Conservation (phyloP, 2,888 invertebrate species). For the Mantis religiosa region DNA sequence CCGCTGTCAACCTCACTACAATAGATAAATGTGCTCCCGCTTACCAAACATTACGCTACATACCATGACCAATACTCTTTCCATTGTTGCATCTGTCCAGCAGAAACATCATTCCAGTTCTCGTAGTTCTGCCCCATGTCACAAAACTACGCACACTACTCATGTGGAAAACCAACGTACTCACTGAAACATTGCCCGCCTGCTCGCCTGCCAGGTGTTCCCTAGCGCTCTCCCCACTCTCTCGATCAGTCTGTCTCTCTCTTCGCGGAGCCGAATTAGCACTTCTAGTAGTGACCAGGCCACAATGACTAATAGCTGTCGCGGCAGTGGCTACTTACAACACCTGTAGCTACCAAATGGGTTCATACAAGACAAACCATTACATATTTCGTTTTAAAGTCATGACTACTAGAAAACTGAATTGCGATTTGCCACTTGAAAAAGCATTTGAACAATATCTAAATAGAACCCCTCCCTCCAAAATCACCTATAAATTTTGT, state of each 20-base stretch:
- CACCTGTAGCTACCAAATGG: no score
- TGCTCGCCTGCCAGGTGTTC: background rate
- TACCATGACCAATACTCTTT: conserved; percentile 21
- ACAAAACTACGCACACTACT: background rate
- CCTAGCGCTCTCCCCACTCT: background rate
- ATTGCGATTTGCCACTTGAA: no score
- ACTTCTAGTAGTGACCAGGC: background rate
- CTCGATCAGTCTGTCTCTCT: background rate
- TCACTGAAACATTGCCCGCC: background rate
- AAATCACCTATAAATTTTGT: no score
- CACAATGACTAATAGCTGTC: background rate
- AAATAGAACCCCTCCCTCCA: no score
- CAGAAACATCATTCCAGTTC: background rate
- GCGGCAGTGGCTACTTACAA: no score
- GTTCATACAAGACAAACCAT: no score
- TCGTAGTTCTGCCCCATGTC: conserved; percentile 3
- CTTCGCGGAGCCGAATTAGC: background rate
- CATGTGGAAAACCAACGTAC: background rate
- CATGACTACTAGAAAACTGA: no score
- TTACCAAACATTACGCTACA: background rate
- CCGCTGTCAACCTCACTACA: background rate
- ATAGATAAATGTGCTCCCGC: no score
- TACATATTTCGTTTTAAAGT: no score
- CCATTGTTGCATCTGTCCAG: background rate
- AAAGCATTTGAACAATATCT: no score